Evolutionary conservation across 2,888 invertebrate species (phyloP).

Genomic region (Actias luna): DNA sequence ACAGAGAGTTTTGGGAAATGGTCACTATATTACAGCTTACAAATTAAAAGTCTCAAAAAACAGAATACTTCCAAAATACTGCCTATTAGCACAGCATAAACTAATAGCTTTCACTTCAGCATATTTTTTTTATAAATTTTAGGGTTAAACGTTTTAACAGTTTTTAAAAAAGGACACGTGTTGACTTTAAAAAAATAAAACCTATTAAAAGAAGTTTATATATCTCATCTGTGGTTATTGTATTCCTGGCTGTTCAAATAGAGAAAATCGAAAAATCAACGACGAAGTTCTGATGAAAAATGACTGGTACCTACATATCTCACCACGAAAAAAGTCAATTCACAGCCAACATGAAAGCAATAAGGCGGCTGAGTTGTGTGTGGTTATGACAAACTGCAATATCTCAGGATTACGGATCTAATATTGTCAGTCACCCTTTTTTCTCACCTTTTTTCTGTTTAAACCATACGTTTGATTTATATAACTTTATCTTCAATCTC

Average conservation of each 20-base stretch:
- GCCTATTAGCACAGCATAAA: no score
- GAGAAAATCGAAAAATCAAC: conserved; percentile 33
- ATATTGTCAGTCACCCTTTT: conserved; percentile 64
- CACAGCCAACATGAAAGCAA: conserved; percentile 52
- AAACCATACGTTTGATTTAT: conserved; percentile 60
- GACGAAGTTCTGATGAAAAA: conserved; percentile 30
- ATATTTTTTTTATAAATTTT: no score
- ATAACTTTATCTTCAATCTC: conserved; percentile 30
- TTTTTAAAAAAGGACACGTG: no score
- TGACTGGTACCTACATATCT: conserved; percentile 28
- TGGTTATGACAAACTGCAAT: conserved; percentile 65
- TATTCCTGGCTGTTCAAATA: conserved; percentile 37
- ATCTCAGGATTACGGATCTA: conserved; percentile 72
- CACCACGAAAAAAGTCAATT: conserved; percentile 41
- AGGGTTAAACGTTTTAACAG: no score
- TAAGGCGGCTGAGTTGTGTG: conserved; percentile 48
- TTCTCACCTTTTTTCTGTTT: conserved; percentile 68
- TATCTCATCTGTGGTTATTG: background rate
- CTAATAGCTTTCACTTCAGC: no score
- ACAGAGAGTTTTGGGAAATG: no score
- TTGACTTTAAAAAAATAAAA: background rate
- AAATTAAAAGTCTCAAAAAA: no score
- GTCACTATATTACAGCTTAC: no score
- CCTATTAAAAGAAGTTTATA: background rate
- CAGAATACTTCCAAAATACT: no score